These are phyloP conservation scores for Cecidostiba fungosa DNA, from an alignment of 2,888 invertebrate genomes.

Conservation along the genomic window DNA sequence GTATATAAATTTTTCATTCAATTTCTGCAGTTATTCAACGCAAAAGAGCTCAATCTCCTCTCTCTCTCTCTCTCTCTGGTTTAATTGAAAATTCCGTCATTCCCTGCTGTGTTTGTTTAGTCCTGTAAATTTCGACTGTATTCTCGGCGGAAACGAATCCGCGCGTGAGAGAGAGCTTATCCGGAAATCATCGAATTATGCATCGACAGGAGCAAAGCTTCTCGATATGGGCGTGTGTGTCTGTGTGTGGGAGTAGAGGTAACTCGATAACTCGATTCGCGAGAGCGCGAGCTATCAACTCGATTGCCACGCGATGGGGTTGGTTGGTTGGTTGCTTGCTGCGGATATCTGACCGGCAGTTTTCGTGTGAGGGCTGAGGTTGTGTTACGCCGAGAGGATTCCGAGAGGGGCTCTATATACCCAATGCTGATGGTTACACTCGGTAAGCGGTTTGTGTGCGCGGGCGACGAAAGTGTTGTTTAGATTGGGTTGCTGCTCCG, in stretches of 20 bases:
- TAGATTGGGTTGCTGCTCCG: too few relatives aligned
- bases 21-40: not conserved
- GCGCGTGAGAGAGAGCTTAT: constrained; percentile 25
- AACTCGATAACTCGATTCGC: constrained; percentile 45
- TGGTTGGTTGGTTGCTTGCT: not conserved
- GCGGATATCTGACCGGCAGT: not conserved
- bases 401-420: too few relatives aligned
- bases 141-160: not conserved
- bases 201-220: not conserved
- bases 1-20: not conserved
- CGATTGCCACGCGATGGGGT: constrained; percentile 15
- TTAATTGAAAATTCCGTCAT: constrained; percentile 53
- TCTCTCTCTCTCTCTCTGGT: not conserved
- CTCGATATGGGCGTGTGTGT: not conserved
- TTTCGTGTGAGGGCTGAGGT: not conserved
- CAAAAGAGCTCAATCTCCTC: too few relatives aligned
- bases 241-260: not conserved
- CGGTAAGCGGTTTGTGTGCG: too few relatives aligned
- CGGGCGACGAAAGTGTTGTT: too few relatives aligned
- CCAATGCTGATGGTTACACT: too few relatives aligned
- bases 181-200: constrained; percentile 54
- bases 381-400: not conserved
- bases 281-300: not conserved
- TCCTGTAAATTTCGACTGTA: constrained; percentile 22
- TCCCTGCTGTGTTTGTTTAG: not conserved